Evolutionary conservation across 2,888 invertebrate genomes (phyloP).

Genomic region (Protodeltote pygarga): DNA sequence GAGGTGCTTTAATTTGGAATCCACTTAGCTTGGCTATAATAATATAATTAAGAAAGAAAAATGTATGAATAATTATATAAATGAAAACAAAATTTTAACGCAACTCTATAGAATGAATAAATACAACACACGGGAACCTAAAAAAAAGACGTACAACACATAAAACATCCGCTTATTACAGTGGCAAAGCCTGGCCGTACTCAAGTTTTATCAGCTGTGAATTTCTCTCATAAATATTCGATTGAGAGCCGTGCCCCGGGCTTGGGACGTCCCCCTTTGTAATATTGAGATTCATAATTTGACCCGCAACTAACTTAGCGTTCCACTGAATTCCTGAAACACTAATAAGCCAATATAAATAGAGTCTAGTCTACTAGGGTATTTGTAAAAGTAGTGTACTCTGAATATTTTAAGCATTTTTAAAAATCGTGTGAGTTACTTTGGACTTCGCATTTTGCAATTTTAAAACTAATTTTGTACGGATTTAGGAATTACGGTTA

Average conservation of each 20-base stretch:
- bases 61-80: no score
- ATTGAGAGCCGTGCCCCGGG: conserved; percentile 62
- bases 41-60: not conserved
- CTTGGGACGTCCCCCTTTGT: conserved; percentile 63
- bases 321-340: conserved; percentile 62
- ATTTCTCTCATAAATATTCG: conserved; percentile 84
- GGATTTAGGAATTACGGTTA: no score
- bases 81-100: conserved; percentile 1
- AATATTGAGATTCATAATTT: conserved; percentile 81
- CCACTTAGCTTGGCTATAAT: no score
- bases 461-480: no score
- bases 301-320: conserved; percentile 68
- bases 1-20: no score
- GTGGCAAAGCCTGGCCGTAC: conserved; percentile 51
- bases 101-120: conserved; percentile 13
- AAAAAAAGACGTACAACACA: conserved; percentile 43
- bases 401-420: no score
- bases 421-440: no score
- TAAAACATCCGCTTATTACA: conserved; percentile 65
- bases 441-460: no score
- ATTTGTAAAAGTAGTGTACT: no score
- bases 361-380: conserved; percentile 18
- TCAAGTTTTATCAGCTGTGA: conserved; percentile 80
- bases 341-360: conserved; percentile 62
- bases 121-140: conserved; percentile 19